Evolutionary conservation across 2,113 vertebrate genomes (phyloP), one percentile per base, ranked within the genome.

Genomic region (Corydoras sp.): DNA sequence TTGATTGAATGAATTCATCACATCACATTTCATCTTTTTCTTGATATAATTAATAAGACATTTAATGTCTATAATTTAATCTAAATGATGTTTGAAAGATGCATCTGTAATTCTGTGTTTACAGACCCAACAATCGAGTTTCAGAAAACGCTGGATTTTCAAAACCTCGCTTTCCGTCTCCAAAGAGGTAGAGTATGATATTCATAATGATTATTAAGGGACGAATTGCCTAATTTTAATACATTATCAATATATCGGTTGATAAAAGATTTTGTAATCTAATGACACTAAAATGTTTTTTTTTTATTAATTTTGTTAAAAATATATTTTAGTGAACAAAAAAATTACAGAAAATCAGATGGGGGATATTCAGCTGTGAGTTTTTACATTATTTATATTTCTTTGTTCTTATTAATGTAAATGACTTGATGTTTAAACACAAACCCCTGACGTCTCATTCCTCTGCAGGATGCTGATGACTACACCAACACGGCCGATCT

Each of bases 81-180:
- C 35, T 43, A 43, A 43, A 43, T 43, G 1, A 13, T 68, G 32
- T 10, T 35, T 31, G 51, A 69, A 30, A 32, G 24, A 54, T 53
- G 13, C 9, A 18, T 24, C 18, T 24, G 18, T 24, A 24, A 2
- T 12, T 73, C 4, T 61, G 5, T 62, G 9, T 50, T 55, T 43
- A 48, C 30, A 73, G 72, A 51, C 14, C 49, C 29, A 62, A 74
- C 49, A 74, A 62, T 18, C 48, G 5, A 68, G 58, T 2, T 49
- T 62, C 72, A 10, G 31, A 10, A 43, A 12, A 11, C 29, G 6
- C 58, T n/a, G 64, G 50, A 30, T 62, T 74, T 32, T 74, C 72
- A 30, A 74, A 74, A 68, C 49, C 72, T 2, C 72, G 58, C 31
- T 61, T 54, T 68, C 72, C 72, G 55, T 74, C 72, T 55, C 72